These are phyloP conservation scores for Rattus norvegicus DNA, from an alignment of 2,113 vertebrate genomes.

Conservation along the genomic window GRCr8 NC_086032.1:12110501-12111000, in stretches of 20 bases:
- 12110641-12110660: conserved; percentile 12
- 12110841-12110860: conserved; percentile 21
- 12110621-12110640: not conserved
- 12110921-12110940: conserved; percentile 80
- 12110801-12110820: conserved; percentile 32
- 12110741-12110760: conserved; percentile 32
- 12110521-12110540: not conserved
- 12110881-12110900: conserved; percentile 46
- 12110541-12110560: conserved; percentile 61
- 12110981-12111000: conserved; percentile 79
- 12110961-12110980: conserved; percentile 70
- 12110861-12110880: conserved; percentile 60
- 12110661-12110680: not conserved
- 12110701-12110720: conserved; percentile 42
- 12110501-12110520: conserved; percentile 30
- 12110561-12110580: conserved; percentile 51
- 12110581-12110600: conserved; percentile 37
- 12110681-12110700: not conserved
- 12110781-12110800: conserved; percentile 36
- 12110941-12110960: conserved; percentile 67
- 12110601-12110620: conserved; percentile 39
- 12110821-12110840: conserved; percentile 57
- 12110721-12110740: conserved; percentile 1
- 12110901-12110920: conserved; percentile 60
- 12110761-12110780: conserved; percentile 43